phyloP scores from a whole-genome alignment of 2,797 vertebrate species.

The Psittacula derbiana region DNA sequence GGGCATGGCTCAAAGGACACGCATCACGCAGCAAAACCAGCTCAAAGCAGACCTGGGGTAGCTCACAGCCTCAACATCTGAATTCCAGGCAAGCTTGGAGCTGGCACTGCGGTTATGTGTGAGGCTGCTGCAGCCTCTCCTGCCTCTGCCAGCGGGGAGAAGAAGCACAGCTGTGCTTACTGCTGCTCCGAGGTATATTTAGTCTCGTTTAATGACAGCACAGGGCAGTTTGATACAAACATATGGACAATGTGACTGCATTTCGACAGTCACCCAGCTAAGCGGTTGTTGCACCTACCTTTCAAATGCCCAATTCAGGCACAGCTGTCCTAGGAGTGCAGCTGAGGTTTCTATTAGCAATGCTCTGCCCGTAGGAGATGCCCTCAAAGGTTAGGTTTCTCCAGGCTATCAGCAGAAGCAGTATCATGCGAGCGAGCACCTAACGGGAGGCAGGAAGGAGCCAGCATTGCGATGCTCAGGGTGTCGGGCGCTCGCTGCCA shows the following conservation, averaged over 20 bases:
- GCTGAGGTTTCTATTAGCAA: background rate
- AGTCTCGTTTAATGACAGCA: background rate
- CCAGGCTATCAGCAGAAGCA: background rate
- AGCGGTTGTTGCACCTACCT: background rate
- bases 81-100: background rate
- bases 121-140: background rate
- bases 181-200: background rate
- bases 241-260: fast-evolving
- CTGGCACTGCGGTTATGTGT: background rate
- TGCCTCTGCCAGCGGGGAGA: background rate
- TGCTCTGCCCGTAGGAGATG: background rate
- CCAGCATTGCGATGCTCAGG: background rate
- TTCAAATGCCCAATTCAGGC: background rate
- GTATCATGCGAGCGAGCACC: fast-evolving
- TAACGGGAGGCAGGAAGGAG: background rate
- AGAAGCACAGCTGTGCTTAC: background rate
- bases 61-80: background rate
- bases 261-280: background rate
- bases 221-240: background rate
- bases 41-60: background rate
- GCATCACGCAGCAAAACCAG: fast-evolving
- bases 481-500: background rate
- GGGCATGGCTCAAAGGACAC: fast-evolving
- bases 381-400: background rate
- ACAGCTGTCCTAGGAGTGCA: fast-evolving